These are phyloP conservation scores for Harpalus rufipes DNA, from an alignment of 2,888 invertebrate genomes.

Conservation along the genomic window DNA sequence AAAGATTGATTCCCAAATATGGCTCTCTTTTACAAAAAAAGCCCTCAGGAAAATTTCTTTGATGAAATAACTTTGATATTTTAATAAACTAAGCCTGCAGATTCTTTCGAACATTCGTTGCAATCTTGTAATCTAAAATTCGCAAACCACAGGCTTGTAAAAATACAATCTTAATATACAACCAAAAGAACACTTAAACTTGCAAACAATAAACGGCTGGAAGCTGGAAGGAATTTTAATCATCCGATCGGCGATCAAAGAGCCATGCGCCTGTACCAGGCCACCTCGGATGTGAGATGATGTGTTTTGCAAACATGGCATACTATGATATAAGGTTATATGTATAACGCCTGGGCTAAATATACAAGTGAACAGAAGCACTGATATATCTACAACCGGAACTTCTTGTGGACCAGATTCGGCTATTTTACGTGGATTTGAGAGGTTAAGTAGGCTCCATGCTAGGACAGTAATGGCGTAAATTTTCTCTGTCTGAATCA, in stretches of 20 bases:
- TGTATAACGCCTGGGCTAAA: not conserved
- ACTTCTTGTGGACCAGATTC: conserved; percentile 12
- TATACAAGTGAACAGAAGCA: conserved; percentile 15
- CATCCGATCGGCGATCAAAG: conserved; percentile 13
- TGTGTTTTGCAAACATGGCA: not conserved
- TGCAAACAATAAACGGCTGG: conserved; percentile 21
- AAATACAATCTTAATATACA: conserved; percentile 20
- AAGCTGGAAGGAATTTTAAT: conserved; percentile 23
- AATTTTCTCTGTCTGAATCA: too few relatives aligned
- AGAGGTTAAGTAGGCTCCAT: too few relatives aligned
- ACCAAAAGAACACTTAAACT: not conserved
- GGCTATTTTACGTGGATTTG: too few relatives aligned
- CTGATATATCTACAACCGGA: not conserved
- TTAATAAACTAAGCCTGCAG: not conserved
- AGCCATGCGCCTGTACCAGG: not conserved
- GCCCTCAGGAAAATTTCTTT: not conserved
- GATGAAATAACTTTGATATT: conserved; percentile 3
- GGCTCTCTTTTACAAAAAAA: not conserved
- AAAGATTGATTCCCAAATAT: not conserved
- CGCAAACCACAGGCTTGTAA: conserved; percentile 14
- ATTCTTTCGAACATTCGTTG: not conserved
- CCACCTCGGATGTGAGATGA: conserved; percentile 13
- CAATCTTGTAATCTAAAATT: conserved; percentile 19
- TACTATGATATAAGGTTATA: not conserved
- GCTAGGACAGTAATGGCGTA: too few relatives aligned